Evolutionary conservation across 1,140 invertebrate genomes (phyloP), one percentile per base, ranked within the genome.

Genomic region (Lepidostoma basale): DNA sequence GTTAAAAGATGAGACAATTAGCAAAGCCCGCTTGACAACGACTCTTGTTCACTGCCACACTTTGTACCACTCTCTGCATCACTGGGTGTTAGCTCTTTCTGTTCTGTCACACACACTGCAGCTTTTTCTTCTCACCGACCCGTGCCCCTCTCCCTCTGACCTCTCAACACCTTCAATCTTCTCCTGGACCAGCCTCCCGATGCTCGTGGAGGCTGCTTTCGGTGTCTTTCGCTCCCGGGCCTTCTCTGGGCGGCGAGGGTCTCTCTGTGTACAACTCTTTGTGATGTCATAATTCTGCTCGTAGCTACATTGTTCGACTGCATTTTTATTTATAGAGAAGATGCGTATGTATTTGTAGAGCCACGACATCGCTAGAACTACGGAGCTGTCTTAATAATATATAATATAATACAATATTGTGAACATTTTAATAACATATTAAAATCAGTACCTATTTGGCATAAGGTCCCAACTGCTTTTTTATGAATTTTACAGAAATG

Each of bases 121-220:
- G 69, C 64, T 62, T 68, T 58, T 71, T 52, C 66, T 54, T 68
- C 62, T 66, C 70, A 72, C 70, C 66, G 56, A 60, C 56, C 39
- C 39, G 36, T 59, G 39, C 42, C 42, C 18, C 20, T 23, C 18
- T 60, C 18, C 26, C 18, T 60, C 22, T 60, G 39, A 25, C 36
- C 39, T 25, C 12, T n/a, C 56, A 44, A n/a, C 18, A 60, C 39
- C 56, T 60, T 9, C 39, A 42, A 25, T 60, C 36, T 60, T 60
- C 56, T 16, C 18, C 56, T 60, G 10, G 12, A n/a, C 23, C 39
- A 60, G 56, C 33, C 39, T 60, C 42, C n/a, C 20, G 36, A 39
- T 14, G 9, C 18, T 60, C 6, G 14, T 8, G 20, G 23, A 60
- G 56, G 56, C 56, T 60, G 56, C 56, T 60, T 60, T 60, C 36